Conservation (phyloP, 2,797 vertebrate genomes). For the Sebastiscus tertius region DNA sequence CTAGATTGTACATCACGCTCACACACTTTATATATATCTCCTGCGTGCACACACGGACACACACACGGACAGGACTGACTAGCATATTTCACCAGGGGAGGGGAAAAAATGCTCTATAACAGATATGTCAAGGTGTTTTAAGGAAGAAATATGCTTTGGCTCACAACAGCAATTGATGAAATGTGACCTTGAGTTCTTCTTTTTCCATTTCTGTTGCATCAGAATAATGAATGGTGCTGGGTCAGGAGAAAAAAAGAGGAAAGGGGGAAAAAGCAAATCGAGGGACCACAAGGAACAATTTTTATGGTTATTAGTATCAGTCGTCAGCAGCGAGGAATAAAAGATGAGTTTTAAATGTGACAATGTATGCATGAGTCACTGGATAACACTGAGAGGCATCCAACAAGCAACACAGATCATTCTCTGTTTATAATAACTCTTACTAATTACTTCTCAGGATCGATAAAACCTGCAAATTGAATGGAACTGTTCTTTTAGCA, state of each 20-base stretch:
- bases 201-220: conserved; percentile 60
- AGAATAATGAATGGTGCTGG: conserved; percentile 65
- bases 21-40: conserved; percentile 35
- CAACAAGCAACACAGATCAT: conserved; percentile 49
- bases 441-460: conserved; percentile 63
- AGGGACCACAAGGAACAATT: conserved; percentile 37
- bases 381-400: conserved; percentile 30
- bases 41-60: conserved; percentile 18
- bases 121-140: conserved; percentile 80
- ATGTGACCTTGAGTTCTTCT: conserved; percentile 73
- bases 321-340: conserved; percentile 29
- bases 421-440: conserved; percentile 70
- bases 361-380: conserved; percentile 29
- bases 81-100: conserved; percentile 69
- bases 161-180: conserved; percentile 71
- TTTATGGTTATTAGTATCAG: conserved; percentile 63
- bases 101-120: conserved; percentile 70
- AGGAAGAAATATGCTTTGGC: conserved; percentile 76
- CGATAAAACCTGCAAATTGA: conserved; percentile 62
- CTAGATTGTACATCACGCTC: conserved; percentile 70
- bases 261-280: conserved; percentile 32
- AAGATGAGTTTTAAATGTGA: conserved; percentile 43
- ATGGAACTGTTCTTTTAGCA: conserved; percentile 47
- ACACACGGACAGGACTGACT: conserved; percentile 47
- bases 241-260: conserved; percentile 38